phyloP scores from a whole-genome alignment of 2,888 invertebrate species.

The Drosophila picticornis region DNA sequence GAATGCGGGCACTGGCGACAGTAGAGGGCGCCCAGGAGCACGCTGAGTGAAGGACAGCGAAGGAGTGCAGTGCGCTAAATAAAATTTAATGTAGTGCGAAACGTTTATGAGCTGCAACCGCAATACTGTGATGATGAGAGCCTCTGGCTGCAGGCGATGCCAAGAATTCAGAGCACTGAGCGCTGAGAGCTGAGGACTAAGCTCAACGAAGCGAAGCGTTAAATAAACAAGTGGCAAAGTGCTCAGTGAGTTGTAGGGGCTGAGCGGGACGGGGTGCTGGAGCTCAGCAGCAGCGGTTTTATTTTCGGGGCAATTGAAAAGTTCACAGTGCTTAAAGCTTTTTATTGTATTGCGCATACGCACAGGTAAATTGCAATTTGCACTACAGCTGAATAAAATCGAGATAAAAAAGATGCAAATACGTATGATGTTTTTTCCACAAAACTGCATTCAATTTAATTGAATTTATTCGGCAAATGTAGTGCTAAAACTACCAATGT shows the following conservation, averaged over 20 bases:
- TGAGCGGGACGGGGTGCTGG: constrained; percentile 30
- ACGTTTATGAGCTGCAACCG: constrained; percentile 81
- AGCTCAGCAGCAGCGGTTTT: constrained; percentile 37
- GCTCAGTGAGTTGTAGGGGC: constrained; percentile 57
- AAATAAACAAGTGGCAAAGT: constrained; percentile 78
- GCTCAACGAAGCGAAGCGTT: constrained; percentile 72
- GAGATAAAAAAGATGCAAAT: constrained; percentile 1
- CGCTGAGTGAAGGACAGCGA: neutral
- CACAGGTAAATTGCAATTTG: constrained; percentile 46
- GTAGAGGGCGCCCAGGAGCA: constrained; percentile 24
- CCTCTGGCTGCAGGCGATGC: constrained; percentile 33
- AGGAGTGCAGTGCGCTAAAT: constrained; percentile 63
- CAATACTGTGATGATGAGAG: constrained; percentile 60
- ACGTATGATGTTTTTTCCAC: constrained; percentile 15
- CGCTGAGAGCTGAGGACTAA: constrained; percentile 24
- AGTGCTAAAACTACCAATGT: constrained; percentile 29
- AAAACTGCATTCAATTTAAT: constrained; percentile 48
- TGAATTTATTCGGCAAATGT: constrained; percentile 38
- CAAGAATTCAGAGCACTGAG: constrained; percentile 12
- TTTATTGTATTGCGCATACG: constrained; percentile 53
- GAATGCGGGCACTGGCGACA: constrained; percentile 64
- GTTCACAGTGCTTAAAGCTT: constrained; percentile 51
- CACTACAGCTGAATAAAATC: neutral
- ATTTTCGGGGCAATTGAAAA: constrained; percentile 68
- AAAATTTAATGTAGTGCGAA: constrained; percentile 81